Evolutionary conservation across 64 coral and sea anemone species (phyloP).

Genomic region (Actinia tenebrosa): DNA sequence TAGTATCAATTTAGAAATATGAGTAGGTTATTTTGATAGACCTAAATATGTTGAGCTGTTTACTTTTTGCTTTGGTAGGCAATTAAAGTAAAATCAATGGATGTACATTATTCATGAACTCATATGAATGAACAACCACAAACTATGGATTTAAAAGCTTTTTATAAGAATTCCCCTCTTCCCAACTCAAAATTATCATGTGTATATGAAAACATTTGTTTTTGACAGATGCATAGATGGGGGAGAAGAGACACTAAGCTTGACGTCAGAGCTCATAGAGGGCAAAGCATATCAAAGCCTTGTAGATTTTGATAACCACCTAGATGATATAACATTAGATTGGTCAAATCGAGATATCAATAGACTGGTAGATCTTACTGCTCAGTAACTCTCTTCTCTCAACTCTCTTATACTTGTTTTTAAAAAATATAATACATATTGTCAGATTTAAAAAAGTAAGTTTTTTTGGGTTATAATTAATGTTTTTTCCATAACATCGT

Average conservation of each 20-base stretch:
- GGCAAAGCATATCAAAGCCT: conserved; percentile 96
- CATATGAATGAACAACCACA: no score
- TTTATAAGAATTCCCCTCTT: no score
- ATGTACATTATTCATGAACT: no score
- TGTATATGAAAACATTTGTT: neutral
- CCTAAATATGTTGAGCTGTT: no score
- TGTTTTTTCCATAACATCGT: no score
- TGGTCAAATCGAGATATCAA: conserved; percentile 95
- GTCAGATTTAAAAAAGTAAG: neutral
- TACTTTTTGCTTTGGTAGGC: no score
- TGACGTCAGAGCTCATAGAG: conserved; percentile 83
- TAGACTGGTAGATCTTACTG: conserved; percentile 76
- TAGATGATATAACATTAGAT: conserved; percentile 91
- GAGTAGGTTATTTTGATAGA: no score
- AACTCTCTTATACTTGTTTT: neutral
- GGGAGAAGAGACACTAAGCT: conserved; percentile 82
- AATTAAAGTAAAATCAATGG: no score
- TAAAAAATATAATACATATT: neutral
- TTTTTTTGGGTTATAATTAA: no score
- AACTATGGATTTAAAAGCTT: no score
- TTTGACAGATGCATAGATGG: conserved; percentile 68
- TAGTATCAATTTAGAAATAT: no score
- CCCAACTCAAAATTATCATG: neutral
- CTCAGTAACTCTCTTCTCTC: neutral
- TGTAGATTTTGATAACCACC: conserved; percentile 97